These are phyloP conservation scores for Cheilosia variabilis DNA, from an alignment of 2,888 invertebrate species.

Conservation along the genomic window DNA sequence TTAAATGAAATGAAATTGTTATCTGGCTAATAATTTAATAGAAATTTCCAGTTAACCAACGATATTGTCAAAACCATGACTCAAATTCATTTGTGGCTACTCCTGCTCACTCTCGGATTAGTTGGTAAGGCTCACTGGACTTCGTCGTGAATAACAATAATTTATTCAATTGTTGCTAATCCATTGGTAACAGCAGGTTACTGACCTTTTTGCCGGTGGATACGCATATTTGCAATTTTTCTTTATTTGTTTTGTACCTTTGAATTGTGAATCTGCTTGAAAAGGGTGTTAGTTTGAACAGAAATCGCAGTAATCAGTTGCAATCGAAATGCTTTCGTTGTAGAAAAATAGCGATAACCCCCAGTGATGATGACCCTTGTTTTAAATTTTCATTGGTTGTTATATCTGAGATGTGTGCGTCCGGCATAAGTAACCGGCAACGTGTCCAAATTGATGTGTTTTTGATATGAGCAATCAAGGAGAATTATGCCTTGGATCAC, in stretches of 20 bases:
- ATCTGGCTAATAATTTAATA: constrained; percentile 8
- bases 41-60: neutral
- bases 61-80: constrained; percentile 13
- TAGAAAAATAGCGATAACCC: constrained; percentile 36
- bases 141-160: constrained; percentile 10
- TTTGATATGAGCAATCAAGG: neutral
- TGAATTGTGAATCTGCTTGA: neutral
- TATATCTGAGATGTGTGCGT: neutral
- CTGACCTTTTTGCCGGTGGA: constrained; percentile 50
- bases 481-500: neutral
- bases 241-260: neutral
- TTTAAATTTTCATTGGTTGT: constrained; percentile 13
- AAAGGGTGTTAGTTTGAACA: neutral
- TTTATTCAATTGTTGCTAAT: constrained; percentile 27
- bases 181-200: constrained; percentile 10
- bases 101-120: constrained; percentile 22
- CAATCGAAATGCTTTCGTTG: constrained; percentile 5
- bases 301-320: neutral
- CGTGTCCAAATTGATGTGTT: constrained; percentile 29
- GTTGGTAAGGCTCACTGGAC: constrained; percentile 33
- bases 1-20: constrained; percentile 25
- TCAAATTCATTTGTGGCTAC: constrained; percentile 9
- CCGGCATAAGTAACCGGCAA: neutral
- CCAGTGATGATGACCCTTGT: constrained; percentile 31
- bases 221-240: constrained; percentile 6